These are phyloP conservation scores for Noctua janthe DNA, from an alignment of 2,888 invertebrate genomes.

Conservation along the genomic window DNA sequence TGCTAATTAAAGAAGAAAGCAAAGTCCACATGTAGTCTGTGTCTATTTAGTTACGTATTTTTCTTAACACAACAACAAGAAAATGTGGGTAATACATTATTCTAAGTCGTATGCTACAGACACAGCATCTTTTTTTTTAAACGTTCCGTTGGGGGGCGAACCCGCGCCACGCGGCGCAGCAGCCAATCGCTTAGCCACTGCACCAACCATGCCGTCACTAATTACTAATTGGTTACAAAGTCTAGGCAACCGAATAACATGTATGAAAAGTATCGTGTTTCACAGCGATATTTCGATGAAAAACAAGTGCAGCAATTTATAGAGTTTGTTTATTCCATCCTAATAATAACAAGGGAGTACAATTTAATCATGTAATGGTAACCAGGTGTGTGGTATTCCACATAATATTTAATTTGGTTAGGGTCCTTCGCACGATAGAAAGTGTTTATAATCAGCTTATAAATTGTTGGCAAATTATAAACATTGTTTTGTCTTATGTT, in stretches of 20 bases:
- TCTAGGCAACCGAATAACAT: neutral
- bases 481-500: neutral
- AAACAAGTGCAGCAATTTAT: neutral
- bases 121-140: too few species aligned
- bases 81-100: too few species aligned
- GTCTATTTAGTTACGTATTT: too few species aligned
- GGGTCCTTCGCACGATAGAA: neutral
- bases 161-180: too few species aligned
- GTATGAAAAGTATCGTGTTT: neutral
- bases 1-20: too few species aligned
- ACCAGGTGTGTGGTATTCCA: conserved; percentile 12
- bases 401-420: neutral
- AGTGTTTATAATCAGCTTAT: neutral
- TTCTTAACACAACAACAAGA: too few species aligned
- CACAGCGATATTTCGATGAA: neutral
- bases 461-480: neutral
- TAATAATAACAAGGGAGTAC: conserved; percentile 14
- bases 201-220: neutral
- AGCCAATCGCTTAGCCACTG: neutral
- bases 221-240: neutral
- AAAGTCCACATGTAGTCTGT: too few species aligned
- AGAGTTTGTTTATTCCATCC: neutral
- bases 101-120: too few species aligned
- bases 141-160: neutral
- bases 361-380: conserved; percentile 12